These are phyloP conservation scores for Cetonia aurata DNA, from an alignment of 2,888 invertebrate species.

Conservation along the genomic window DNA sequence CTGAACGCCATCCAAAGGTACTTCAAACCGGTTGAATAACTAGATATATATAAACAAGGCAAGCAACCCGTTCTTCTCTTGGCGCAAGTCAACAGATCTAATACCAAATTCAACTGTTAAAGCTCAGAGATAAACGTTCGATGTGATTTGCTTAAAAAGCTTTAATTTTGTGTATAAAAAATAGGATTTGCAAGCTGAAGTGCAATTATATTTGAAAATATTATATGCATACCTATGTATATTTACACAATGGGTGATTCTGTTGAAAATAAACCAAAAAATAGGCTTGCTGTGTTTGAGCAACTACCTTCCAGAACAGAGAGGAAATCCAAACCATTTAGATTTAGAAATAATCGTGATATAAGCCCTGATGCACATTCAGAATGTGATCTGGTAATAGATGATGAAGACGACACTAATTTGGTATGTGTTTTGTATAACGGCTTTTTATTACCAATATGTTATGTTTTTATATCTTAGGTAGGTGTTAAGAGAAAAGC, in stretches of 20 bases:
- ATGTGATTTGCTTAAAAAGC: too few relatives aligned
- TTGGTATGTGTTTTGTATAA: conserved; percentile 40
- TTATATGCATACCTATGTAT: neutral
- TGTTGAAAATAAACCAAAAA: conserved; percentile 51
- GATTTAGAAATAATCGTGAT: conserved; percentile 39
- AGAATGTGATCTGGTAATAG: conserved; percentile 59
- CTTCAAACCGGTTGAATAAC: too few relatives aligned
- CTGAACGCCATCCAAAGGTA: too few relatives aligned
- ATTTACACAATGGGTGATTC: conserved; percentile 28
- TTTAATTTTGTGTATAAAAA: too few relatives aligned
- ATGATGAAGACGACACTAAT: conserved; percentile 52
- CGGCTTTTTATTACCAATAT: neutral
- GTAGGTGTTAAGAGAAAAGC: conserved; percentile 48
- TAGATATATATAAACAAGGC: too few relatives aligned
- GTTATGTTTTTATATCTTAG: conserved; percentile 35
- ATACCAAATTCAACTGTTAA: too few relatives aligned
- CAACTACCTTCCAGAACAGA: conserved; percentile 58
- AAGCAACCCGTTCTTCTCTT: too few relatives aligned
- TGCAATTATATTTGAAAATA: too few relatives aligned
- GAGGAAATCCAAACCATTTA: conserved; percentile 50
- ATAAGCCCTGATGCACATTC: conserved; percentile 55
- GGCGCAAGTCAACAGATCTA: too few relatives aligned
- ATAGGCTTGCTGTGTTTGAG: conserved; percentile 61
- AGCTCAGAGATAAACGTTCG: too few relatives aligned
- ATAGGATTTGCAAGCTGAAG: too few relatives aligned